Evolutionary conservation across 2,888 invertebrate genomes (phyloP).

Genomic region (Diarsia dahlii): DNA sequence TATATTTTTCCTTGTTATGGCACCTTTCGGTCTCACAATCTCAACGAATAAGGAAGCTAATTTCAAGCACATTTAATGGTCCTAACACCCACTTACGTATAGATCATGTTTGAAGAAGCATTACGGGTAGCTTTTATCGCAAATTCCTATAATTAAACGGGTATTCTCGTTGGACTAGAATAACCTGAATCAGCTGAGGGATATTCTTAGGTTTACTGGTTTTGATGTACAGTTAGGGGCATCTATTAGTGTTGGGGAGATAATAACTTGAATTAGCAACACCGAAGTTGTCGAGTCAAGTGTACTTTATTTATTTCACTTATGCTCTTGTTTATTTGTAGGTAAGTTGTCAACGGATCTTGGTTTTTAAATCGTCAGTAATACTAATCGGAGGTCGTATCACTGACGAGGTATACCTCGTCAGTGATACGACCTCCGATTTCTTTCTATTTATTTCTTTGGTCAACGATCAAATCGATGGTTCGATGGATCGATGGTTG

Average conservation of each 20-base stretch:
- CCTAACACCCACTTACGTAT: constrained; percentile 7
- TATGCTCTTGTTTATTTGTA: neutral
- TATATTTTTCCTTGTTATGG: neutral
- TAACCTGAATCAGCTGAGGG: constrained; percentile 42
- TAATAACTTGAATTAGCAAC: constrained; percentile 16
- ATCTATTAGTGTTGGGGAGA: constrained; percentile 18
- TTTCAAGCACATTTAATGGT: constrained; percentile 8
- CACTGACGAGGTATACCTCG: too few species aligned
- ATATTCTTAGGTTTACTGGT: constrained; percentile 42
- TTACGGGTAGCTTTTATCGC: constrained; percentile 36
- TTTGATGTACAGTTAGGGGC: constrained; percentile 42
- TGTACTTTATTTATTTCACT: neutral
- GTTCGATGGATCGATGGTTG: too few species aligned
- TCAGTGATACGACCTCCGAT: too few species aligned
- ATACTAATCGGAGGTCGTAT: neutral
- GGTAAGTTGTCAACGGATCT: neutral
- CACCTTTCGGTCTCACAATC: neutral
- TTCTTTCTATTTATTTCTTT: too few species aligned
- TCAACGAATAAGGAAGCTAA: constrained; percentile 14
- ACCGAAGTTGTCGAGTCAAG: constrained; percentile 8
- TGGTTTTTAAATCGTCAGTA: neutral
- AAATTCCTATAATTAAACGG: constrained; percentile 50
- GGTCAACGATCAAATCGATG: too few species aligned
- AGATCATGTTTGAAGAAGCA: constrained; percentile 44
- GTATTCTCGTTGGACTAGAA: constrained; percentile 46